These are phyloP conservation scores for Mastomys coucha DNA, from an alignment of 2,113 vertebrate genomes.

Conservation along the genomic window DNA sequence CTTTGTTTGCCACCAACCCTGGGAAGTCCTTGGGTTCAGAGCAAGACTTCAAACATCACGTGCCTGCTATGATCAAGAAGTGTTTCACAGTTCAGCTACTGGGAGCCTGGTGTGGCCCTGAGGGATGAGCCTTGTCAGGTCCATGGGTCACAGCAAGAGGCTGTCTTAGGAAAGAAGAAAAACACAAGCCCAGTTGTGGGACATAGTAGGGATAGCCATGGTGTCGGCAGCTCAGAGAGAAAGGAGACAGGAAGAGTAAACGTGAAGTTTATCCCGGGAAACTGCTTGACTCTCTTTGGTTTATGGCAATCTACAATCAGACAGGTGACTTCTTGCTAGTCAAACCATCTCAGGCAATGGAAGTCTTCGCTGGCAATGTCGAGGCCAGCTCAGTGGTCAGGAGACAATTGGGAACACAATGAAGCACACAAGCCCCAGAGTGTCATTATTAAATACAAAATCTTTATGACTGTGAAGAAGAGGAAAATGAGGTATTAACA, in stretches of 20 bases:
- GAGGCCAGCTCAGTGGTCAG: fast-evolving
- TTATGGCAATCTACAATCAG: not conserved
- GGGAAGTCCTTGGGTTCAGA: fast-evolving
- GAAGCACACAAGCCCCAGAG: fast-evolving
- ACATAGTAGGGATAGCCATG: not conserved
- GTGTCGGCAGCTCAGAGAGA: not conserved
- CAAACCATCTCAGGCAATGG: fast-evolving
- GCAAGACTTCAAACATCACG: not conserved
- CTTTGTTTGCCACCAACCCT: fast-evolving
- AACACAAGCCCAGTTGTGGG: not conserved
- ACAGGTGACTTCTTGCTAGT: not conserved
- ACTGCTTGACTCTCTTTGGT: constrained; percentile 25
- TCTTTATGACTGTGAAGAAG: not conserved
- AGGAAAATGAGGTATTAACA: not conserved
- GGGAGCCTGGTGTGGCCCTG: not conserved
- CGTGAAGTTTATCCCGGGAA: not conserved
- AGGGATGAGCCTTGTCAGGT: not conserved
- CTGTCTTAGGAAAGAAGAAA: not conserved
- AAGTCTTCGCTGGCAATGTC: not conserved
- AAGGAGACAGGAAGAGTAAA: not conserved
- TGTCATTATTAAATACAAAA: not conserved
- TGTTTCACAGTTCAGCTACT: not conserved
- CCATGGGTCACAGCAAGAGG: not conserved
- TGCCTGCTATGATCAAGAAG: not conserved
- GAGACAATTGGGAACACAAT: not conserved